These are phyloP conservation scores for Platichthys flesus DNA, from an alignment of 2,113 vertebrate species.

Conservation along the genomic window DNA sequence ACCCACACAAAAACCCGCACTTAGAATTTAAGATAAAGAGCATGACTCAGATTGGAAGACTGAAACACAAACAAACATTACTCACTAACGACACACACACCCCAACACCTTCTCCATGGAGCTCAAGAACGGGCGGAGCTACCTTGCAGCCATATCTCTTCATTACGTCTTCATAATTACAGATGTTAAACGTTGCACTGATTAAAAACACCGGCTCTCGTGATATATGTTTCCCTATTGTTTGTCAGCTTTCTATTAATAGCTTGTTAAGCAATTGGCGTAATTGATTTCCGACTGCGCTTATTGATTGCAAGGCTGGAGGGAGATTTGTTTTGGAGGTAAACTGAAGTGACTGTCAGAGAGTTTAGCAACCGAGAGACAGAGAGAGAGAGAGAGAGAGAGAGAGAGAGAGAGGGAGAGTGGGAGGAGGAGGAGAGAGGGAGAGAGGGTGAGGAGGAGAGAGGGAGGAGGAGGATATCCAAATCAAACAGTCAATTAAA, in stretches of 20 bases:
- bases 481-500: constrained; percentile 43
- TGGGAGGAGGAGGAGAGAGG: not conserved
- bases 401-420: not conserved
- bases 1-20: no score
- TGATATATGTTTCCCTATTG: constrained; percentile 54
- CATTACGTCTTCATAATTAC: constrained; percentile 58
- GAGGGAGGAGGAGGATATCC: not conserved
- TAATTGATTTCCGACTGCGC: constrained; percentile 63
- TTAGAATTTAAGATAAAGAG: no score
- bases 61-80: no score
- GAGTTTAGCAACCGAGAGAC: constrained; percentile 33
- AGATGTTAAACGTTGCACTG: constrained; percentile 49
- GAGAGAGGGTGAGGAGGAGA: not conserved
- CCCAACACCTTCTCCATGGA: no score
- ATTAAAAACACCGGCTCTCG: constrained; percentile 56
- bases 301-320: constrained; percentile 56
- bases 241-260: constrained; percentile 71
- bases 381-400: not conserved
- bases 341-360: constrained; percentile 47
- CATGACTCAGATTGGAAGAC: no score
- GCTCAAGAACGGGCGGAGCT: no score
- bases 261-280: constrained; percentile 48
- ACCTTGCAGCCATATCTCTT: constrained; percentile 51
- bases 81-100: no score
- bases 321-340: constrained; percentile 58